A percentile compares a stretch with the other conserved stretches of the same genome.
Evolutionary conservation across 2,113 vertebrate genomes (phyloP).

Genomic region (Todiramphus chloris): DNA sequence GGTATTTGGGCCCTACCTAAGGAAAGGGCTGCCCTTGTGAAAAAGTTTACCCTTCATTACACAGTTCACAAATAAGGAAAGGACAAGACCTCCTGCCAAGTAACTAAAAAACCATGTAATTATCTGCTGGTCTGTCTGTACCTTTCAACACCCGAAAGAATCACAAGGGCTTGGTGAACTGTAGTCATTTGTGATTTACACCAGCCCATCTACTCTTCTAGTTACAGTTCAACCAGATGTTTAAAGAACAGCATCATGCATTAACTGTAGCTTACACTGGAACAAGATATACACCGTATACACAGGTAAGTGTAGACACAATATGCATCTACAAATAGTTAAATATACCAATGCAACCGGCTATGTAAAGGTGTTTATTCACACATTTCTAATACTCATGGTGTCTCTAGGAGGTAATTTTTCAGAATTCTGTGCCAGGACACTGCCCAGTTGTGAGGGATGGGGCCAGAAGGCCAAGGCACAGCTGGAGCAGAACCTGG

Average conservation of each 20-base stretch:
- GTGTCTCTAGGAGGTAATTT: neutral
- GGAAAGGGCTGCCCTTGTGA: neutral
- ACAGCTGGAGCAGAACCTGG: neutral
- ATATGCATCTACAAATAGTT: neutral
- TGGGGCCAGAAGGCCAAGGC: neutral
- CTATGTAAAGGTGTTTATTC: neutral
- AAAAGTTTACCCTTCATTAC: neutral
- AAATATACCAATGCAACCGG: neutral
- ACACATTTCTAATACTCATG: neutral
- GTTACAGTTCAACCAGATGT: neutral
- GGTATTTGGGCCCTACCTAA: neutral
- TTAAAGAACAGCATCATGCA: neutral
- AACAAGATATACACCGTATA: neutral
- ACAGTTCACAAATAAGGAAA: neutral
- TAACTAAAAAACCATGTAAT: neutral
- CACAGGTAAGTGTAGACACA: neutral
- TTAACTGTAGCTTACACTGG: neutral
- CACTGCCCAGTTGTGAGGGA: neutral
- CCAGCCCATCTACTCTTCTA: neutral
- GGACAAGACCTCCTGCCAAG: neutral
- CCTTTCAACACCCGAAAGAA: neutral
- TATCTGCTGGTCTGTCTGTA: slow-evolving; percentile 10
- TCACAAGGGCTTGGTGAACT: neutral
- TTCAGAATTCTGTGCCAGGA: neutral
- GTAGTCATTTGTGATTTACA: neutral